A percentile compares a stretch with the other conserved stretches of the same genome.
phyloP scores from a whole-genome alignment of 1,140 invertebrate genomes.

The Luehdorfia chinensis region DNA sequence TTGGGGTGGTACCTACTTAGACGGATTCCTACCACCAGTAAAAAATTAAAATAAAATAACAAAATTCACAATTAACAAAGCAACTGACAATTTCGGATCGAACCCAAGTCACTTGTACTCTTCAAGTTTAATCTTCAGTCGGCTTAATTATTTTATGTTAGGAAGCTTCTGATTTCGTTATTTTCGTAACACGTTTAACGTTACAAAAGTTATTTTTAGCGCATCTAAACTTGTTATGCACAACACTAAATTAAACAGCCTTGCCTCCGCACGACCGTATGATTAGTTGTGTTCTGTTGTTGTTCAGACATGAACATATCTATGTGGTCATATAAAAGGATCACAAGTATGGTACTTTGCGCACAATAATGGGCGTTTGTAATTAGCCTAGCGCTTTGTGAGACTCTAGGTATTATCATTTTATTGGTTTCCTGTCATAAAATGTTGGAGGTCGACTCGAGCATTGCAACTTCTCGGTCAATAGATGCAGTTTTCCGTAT shows the following conservation, averaged over 20 bases:
- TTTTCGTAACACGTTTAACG: slow-evolving; percentile 7
- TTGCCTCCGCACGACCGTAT: slow-evolving; percentile 31
- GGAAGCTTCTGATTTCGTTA: slow-evolving; percentile 10
- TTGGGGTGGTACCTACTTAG: no score
- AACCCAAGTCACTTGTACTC: no score
- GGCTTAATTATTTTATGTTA: no score
- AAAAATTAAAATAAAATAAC: no score
- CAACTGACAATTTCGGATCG: no score
- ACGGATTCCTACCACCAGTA: no score
- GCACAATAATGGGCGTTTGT: slow-evolving; percentile 25
- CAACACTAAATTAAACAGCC: slow-evolving; percentile 38
- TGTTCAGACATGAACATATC: slow-evolving; percentile 19
- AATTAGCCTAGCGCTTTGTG: slow-evolving; percentile 55
- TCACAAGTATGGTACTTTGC: slow-evolving; percentile 6
- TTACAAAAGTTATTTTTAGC: slow-evolving; percentile 7
- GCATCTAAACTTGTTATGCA: slow-evolving; percentile 18
- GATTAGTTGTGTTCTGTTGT: slow-evolving; percentile 30
- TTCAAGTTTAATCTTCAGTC: no score
- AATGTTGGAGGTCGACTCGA: slow-evolving; percentile 52
- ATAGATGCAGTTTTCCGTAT: slow-evolving; percentile 55
- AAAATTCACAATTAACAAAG: no score
- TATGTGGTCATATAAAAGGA: slow-evolving; percentile 11
- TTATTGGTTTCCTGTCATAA: slow-evolving; percentile 71
- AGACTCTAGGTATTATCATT: slow-evolving; percentile 58
- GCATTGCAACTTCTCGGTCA: slow-evolving; percentile 44